Conservation (phyloP, 2,113 vertebrate genomes). For the Ptilonorhynchus violaceus region DNA sequence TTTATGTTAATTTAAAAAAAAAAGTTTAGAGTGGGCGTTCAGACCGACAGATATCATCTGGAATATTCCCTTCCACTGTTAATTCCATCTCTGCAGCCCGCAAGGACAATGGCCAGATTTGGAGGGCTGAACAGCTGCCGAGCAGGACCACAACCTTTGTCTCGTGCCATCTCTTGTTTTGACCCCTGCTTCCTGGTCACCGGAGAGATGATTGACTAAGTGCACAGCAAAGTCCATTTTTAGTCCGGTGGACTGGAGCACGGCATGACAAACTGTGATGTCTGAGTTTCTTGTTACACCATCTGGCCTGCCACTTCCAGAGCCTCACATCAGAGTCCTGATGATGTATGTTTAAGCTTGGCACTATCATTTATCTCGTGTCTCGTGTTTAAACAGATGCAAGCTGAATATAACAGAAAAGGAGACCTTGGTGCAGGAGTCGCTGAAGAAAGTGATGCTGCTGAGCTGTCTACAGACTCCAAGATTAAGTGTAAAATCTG, state of each 20-base stretch:
- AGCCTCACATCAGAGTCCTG: slow-evolving; percentile 56
- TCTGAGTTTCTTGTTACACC: slow-evolving; percentile 38
- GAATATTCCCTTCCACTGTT: not conserved
- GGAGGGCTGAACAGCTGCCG: slow-evolving; percentile 49
- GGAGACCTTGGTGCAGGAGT: slow-evolving; percentile 62
- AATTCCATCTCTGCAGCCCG: not conserved
- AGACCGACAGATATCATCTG: not conserved
- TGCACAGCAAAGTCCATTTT: slow-evolving; percentile 39
- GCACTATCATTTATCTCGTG: slow-evolving; percentile 60
- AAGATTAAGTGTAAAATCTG: slow-evolving; percentile 65
- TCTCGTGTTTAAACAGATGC: slow-evolving; percentile 66
- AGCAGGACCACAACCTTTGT: slow-evolving; percentile 41
- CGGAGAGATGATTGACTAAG: slow-evolving; percentile 38
- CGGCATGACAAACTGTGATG: slow-evolving; percentile 55
- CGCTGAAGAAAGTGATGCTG: slow-evolving; percentile 16
- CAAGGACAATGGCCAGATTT: slow-evolving; percentile 17
- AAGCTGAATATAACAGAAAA: slow-evolving; percentile 56
- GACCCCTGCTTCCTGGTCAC: slow-evolving; percentile 53
- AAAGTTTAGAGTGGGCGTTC: not conserved
- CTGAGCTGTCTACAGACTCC: slow-evolving; percentile 58
- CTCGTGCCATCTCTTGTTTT: slow-evolving; percentile 14
- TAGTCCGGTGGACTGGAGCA: slow-evolving; percentile 22
- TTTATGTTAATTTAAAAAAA: not conserved
- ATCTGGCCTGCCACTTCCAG: slow-evolving; percentile 62
- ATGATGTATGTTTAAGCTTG: slow-evolving; percentile 65